Base-by-base conservation (phyloP, 2,888 invertebrate genomes). In the Cryptocephalus primarius region DNA sequence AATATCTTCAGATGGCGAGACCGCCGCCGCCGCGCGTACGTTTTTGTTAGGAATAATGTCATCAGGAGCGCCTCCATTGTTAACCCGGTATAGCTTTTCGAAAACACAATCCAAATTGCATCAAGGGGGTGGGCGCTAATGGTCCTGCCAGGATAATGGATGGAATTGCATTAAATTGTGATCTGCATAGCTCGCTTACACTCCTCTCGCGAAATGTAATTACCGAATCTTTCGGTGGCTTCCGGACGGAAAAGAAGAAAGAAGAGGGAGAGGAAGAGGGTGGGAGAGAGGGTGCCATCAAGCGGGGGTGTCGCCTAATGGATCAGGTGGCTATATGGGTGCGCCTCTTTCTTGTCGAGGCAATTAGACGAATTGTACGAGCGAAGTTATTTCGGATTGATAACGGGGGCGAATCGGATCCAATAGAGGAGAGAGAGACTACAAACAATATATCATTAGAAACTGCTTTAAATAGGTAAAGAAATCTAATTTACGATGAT, bases 91-190 rank as follows among this genome's bases (percentile, higher is more conserved):
- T 68, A 64, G 67, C 66, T 67, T 67, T 69, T 60, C 66, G 66
- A 66, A 55, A 66, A 58, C 49, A 48, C 47, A 52, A 68, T 67
- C 66, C 67, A 68, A 69, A 69, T 69, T 69, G 69, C 68, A 69
- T 69, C 67, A 67, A 65, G 60, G 66, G 63, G 63, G 65, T 60
- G 63, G 66, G 69, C 66, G 69, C 67, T 70, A 70, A 70, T 70
- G 70, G 71, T 67, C 58, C 67, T 66, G 66, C 67, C 69, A 65
- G 67, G 68, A 70, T 71, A 72, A 71, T 71, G 72, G 71, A 71
- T 70, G 69, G 70, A 71, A 72, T 71, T 71, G 70, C 71, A 71
- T 71, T 71, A 72, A 71, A 72, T 71, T 71, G 70, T 70, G 72
- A 72, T 71, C 71, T 70, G 71, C 70, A 71, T 70, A 69, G 70